Evolutionary conservation across 1,140 invertebrate genomes (phyloP), one percentile per base, ranked within the genome.

Genomic region (Dinothrombium tinctorium): DNA sequence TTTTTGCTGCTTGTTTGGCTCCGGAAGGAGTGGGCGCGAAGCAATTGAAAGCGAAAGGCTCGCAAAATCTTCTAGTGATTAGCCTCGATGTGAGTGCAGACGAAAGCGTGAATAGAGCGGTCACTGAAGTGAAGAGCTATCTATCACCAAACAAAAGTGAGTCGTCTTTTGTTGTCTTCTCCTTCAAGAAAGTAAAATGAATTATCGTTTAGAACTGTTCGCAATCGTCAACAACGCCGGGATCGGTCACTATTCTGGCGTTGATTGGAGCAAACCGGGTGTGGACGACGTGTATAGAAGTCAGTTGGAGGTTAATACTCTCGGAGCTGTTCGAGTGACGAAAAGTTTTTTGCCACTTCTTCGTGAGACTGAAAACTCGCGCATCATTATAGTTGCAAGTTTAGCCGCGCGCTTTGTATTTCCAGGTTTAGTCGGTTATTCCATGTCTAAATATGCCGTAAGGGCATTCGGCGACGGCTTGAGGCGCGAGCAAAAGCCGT

Each of bases 401-500:
- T n/a, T n/a, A n/a, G n/a, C n/a, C n/a, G n/a, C n/a, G n/a, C 50
- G 52, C 45, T 45, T n/a, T 12, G 43, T 25, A n/a, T 24, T 24
- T 23, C 12, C 3, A 24, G 19, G 9, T n/a, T 56, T 62, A 45
- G 53, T 59, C 15, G 59, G 58, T 6, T 67, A 67, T 48, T 57
- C 55, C 25, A 61, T 66, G 55, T 61, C 61, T 5, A 67, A 67
- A 51, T 57, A 61, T 53, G 63, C 60, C 1, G 50, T 62, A 9
- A 55, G 63, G 12, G 61, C 63, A 11, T 65, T 62, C 44, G 59
- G 59, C n/a, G 63, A 67, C 47, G 64, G 57, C 11, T 51, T 68
- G 3, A 43, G 65, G 21, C 52, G 61, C 25, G 65, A 67, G n/a
- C n/a, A n/a, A n/a, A n/a, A n/a, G n/a, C n/a, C n/a, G n/a, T n/a